Evolutionary conservation across 2,113 vertebrate species (phyloP).

Genomic region (Orthonyx spaldingii): DNA sequence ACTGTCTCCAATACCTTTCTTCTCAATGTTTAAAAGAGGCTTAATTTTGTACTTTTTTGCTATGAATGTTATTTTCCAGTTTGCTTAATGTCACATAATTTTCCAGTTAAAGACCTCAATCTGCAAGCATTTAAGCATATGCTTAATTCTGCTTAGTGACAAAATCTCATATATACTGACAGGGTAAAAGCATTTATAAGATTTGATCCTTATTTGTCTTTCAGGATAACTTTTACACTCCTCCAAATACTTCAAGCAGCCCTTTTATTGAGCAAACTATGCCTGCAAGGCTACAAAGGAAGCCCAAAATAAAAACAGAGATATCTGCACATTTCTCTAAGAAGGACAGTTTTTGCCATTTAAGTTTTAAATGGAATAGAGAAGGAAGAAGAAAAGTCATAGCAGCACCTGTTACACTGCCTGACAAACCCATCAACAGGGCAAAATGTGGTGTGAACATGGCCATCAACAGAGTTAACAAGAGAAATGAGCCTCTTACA

Average conservation of each 20-base stretch:
- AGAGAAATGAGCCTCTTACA: slow-evolving; percentile 67
- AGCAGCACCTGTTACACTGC: slow-evolving; percentile 74
- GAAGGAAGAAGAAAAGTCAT: slow-evolving; percentile 80
- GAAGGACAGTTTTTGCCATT: slow-evolving; percentile 64
- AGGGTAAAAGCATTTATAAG: not conserved
- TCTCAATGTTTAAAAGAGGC: not conserved
- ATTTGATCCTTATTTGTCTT: not conserved
- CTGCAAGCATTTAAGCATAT: not conserved
- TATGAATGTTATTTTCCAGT: not conserved
- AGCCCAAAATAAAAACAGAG: slow-evolving; percentile 72
- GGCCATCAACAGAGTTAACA: slow-evolving; percentile 75
- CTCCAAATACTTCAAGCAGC: slow-evolving; percentile 57
- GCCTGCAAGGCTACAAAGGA: slow-evolving; percentile 74
- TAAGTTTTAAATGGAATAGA: slow-evolving; percentile 79
- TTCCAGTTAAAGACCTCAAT: not conserved
- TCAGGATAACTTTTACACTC: not conserved
- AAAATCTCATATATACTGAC: not conserved
- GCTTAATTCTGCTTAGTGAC: not conserved
- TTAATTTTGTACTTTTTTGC: not conserved
- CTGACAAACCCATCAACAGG: slow-evolving; percentile 78
- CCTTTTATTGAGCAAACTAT: slow-evolving; percentile 76
- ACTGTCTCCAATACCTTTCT: not conserved
- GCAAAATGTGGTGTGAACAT: slow-evolving; percentile 76
- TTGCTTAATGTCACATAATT: not conserved
- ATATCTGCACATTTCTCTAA: slow-evolving; percentile 69